These are phyloP conservation scores for Sciaenops ocellatus DNA, from an alignment of 2,797 vertebrate genomes.

Conservation along the genomic window DNA sequence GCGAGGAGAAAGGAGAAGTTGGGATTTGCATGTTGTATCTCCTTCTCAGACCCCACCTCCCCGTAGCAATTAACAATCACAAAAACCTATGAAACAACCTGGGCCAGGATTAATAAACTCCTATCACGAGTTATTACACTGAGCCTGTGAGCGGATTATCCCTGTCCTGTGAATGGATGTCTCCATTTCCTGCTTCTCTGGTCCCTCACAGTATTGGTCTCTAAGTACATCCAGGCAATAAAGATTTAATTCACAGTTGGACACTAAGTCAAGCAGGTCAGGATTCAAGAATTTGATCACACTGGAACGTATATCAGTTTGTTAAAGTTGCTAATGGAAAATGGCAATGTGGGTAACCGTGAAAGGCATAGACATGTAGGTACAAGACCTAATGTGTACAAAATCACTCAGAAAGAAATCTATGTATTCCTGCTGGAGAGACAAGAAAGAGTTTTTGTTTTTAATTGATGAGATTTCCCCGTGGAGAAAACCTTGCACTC, in stretches of 20 bases:
- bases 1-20: conserved; percentile 40
- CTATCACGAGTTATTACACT: conserved; percentile 81
- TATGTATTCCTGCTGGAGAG: conserved; percentile 41
- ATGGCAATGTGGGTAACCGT: conserved; percentile 24
- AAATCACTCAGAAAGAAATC: conserved; percentile 45
- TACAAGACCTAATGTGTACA: conserved; percentile 31
- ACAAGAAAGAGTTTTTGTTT: conserved; percentile 68
- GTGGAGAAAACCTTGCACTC: conserved; percentile 73
- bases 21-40: conserved; percentile 62
- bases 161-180: conserved; percentile 65
- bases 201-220: conserved; percentile 35
- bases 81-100: conserved; percentile 70
- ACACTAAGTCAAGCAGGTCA: conserved; percentile 33
- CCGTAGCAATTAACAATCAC: conserved; percentile 78
- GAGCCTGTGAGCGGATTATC: conserved; percentile 80
- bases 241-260: conserved; percentile 43
- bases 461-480: conserved; percentile 75
- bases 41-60: conserved; percentile 45
- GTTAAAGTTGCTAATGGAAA: conserved; percentile 41
- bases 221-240: conserved; percentile 31
- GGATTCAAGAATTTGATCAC: conserved; percentile 29
- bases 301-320: conserved; percentile 15
- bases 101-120: conserved; percentile 81
- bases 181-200: conserved; percentile 58
- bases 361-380: conserved; percentile 20